Base-by-base conservation (phyloP, 2,888 invertebrate genomes). In the Orchesellides sinensis region DNA sequence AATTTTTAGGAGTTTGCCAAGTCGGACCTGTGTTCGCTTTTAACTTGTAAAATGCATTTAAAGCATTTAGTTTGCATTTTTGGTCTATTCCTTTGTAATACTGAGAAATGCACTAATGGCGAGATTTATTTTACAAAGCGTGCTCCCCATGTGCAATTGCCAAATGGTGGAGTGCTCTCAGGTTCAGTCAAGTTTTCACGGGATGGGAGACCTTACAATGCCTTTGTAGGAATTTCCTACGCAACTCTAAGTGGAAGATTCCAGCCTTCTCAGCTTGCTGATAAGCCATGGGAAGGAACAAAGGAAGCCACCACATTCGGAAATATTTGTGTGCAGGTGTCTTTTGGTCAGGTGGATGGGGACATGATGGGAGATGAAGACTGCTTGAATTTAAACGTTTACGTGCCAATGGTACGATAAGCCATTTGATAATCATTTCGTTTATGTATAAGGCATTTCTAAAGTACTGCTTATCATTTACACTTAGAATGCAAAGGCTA, bases 201-300 rank as follows among this genome's bases (percentile, higher is more conserved):
- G 19, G 54, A 75, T 40, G 75, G 75, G 19, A 54, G 75, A 0
- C 75, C 75, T 1, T 75, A 27, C 23, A 54, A 14, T 23, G 17
- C 66, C 4, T 75, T 75, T 14, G 8, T n/a, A 4, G 66, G 75
- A 0, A 66, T 75, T 29, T 54, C 52, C n/a, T 75, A 32, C 29
- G 75, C 66, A 12, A 66, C 66, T 2, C 19, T 74, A n/a, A 40
- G 56, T 0, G 66, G 54, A 23, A 2, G 75, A 29, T 75, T 75
- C 21, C 1, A 3, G 17, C 21, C 65, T 19, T 5, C 52, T 21
- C 52, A 66, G 14, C 47, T 23, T 8, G 35, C 40, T 14, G 25
- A 21, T 1, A 35, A 56, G 8, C 21, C 66, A 40, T 83, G 83
- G 83, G 63, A 68, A 8, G 83, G 74, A 12, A 59, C 74, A 1